Base-by-base conservation (phyloP, 2,888 invertebrate species). In the Nematopogon swammerdamellus region DNA sequence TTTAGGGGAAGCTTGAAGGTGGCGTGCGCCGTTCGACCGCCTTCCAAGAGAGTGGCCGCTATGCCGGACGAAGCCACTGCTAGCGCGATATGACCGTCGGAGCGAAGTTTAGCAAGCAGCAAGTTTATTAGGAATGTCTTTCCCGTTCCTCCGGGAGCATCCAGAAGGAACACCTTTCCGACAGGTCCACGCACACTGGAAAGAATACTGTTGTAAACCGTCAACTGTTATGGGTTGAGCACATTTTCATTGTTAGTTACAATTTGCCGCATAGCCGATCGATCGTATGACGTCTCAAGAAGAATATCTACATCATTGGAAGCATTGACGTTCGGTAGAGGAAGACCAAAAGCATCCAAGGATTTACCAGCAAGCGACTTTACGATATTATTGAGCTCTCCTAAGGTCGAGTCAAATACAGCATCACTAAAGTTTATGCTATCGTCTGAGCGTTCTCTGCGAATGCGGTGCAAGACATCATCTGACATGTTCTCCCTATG, bases 71-170 rank as follows among this genome's bases (percentile, higher is more conserved):
- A 36, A 14, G 48, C 67, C 17, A 67, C 58, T 45, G 65, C 60
- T 48, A 68, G 52, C 3, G 63, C 64, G 51, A 63, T 63, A 50
- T 59, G 58, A 49, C 57, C 54, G 42, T 56, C 51, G n/a, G 53
- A 52, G 50, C 61, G 47, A 43, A 62, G 49, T 49, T 58, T 54
- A 44, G 59, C 58, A 18, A 62, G 49, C 14, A 67, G 44, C 19
- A 60, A 49, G 17, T 57, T 60, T 43, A 62, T 58, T 8, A 67
- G 48, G 50, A 59, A 67, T 19, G 63, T 64, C 55, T 67, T 68
- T 6, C n/a, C n/a, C 65, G 63, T 63, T 44, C 65, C 63, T 25
- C 63, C 64, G 18, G 65, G 63, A 25, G 63, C 65, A 59, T 68
- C 67, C 14, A 70, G 45, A 54, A 66, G 57, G 47, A 54, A 56